phyloP scores from a whole-genome alignment of 1,140 invertebrate genomes.

The Diorhabda sublineata region DNA sequence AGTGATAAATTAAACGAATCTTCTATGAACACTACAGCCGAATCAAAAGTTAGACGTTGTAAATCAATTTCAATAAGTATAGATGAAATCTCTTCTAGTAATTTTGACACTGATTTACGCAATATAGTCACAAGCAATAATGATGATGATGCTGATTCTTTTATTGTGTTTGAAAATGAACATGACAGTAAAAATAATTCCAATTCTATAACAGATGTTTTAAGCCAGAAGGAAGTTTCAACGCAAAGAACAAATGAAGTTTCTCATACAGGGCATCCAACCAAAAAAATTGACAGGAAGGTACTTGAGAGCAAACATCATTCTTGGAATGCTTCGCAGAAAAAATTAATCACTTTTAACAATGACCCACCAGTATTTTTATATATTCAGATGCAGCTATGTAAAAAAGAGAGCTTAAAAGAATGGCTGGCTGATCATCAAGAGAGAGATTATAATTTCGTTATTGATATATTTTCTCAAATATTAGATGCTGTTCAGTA shows the following conservation, averaged over 20 bases:
- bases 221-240: not conserved
- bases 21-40: no score
- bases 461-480: conserved; percentile 82
- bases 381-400: conserved; percentile 97
- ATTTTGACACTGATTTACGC: not conserved
- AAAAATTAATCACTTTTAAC: conserved; percentile 18
- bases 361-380: conserved; percentile 63
- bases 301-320: conserved; percentile 32
- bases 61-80: conserved; percentile 29
- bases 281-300: conserved; percentile 37
- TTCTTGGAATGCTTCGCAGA: conserved; percentile 27
- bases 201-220: not conserved
- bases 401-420: conserved; percentile 79
- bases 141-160: conserved; percentile 49
- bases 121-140: conserved; percentile 7
- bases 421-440: conserved; percentile 76
- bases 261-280: conserved; percentile 25
- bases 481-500: conserved; percentile 93
- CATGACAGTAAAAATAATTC: conserved; percentile 4
- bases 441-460: conserved; percentile 48
- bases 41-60: no score
- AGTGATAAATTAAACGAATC: no score
- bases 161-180: conserved; percentile 56
- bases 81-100: conserved; percentile 14
- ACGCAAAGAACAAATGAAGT: not conserved